These are phyloP conservation scores for Ophonus ardosiacus DNA, from an alignment of 2,888 invertebrate genomes.

Conservation along the genomic window DNA sequence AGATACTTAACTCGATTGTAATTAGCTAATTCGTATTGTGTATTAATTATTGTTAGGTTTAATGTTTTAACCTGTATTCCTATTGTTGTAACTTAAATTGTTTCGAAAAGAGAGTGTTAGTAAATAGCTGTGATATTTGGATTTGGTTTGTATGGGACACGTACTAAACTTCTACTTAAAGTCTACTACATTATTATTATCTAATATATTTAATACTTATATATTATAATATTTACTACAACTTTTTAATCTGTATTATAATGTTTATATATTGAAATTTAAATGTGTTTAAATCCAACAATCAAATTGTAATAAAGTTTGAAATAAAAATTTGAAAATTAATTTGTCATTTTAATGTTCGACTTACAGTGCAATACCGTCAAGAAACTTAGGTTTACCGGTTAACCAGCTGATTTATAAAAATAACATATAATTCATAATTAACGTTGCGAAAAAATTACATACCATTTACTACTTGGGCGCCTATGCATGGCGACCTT, in stretches of 20 bases:
- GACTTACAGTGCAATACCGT: too few species aligned
- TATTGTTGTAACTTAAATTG: slow-evolving; percentile 45
- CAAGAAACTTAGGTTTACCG: too few species aligned
- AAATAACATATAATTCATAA: too few species aligned
- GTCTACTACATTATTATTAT: slow-evolving; percentile 24
- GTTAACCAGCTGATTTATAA: too few species aligned
- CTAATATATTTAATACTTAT: slow-evolving; percentile 62
- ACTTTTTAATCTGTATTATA: slow-evolving; percentile 58
- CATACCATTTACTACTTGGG: too few species aligned
- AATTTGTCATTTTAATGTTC: neutral
- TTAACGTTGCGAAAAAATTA: too few species aligned
- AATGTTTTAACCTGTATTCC: slow-evolving; percentile 37
- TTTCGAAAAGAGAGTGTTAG: slow-evolving; percentile 54
- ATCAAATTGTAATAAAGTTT: slow-evolving; percentile 51
- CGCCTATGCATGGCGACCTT: too few species aligned
- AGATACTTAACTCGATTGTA: slow-evolving; percentile 52
- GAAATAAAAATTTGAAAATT: slow-evolving; percentile 53
- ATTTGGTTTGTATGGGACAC: slow-evolving; percentile 69
- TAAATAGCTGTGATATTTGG: slow-evolving; percentile 76
- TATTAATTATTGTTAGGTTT: slow-evolving; percentile 43
- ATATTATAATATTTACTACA: slow-evolving; percentile 56
- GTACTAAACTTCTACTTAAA: slow-evolving; percentile 59
- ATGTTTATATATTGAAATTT: slow-evolving; percentile 54
- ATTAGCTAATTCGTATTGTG: slow-evolving; percentile 53
- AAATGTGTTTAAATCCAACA: slow-evolving; percentile 48